phyloP scores from a whole-genome alignment of 1,140 invertebrate genomes.

The Penaeus indicus region DNA sequence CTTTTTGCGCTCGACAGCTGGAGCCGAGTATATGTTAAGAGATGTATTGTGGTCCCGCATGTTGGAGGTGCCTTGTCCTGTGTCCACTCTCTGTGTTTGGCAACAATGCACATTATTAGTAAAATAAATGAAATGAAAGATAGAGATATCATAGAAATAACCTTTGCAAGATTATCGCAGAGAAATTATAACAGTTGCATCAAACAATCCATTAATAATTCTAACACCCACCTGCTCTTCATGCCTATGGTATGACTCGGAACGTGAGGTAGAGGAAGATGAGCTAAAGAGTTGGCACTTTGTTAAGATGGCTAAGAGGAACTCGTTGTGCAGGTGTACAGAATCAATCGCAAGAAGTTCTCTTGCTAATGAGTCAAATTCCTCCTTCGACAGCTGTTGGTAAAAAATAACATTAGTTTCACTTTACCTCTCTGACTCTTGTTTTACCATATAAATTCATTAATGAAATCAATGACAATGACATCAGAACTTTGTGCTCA shows the following conservation, averaged over 20 bases:
- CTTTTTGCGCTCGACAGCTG: conserved; percentile 70
- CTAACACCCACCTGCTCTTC: conserved; percentile 41
- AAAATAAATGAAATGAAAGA: too few species aligned
- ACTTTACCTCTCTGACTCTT: neutral
- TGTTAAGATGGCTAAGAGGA: conserved; percentile 83
- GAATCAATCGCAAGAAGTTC: conserved; percentile 79
- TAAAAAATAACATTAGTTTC: conserved; percentile 42
- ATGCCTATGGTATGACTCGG: conserved; percentile 45
- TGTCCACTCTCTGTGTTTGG: neutral
- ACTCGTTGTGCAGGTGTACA: conserved; percentile 86
- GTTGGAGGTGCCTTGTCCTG: neutral
- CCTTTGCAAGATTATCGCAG: neutral
- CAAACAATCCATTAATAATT: neutral
- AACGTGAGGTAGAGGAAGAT: conserved; percentile 33
- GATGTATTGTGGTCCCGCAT: conserved; percentile 33
- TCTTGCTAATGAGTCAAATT: conserved; percentile 83
- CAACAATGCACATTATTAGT: neutral
- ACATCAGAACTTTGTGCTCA: too few species aligned
- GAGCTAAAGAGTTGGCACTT: conserved; percentile 76
- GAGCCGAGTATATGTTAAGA: conserved; percentile 70
- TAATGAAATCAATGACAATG: too few species aligned
- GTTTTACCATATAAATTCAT: too few species aligned
- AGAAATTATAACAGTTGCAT: neutral
- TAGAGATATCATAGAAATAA: too few species aligned
- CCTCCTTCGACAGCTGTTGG: conserved; percentile 79